phyloP scores from a whole-genome alignment of 1,140 invertebrate genomes.

The Cyrtorhinus lividipennis region DNA sequence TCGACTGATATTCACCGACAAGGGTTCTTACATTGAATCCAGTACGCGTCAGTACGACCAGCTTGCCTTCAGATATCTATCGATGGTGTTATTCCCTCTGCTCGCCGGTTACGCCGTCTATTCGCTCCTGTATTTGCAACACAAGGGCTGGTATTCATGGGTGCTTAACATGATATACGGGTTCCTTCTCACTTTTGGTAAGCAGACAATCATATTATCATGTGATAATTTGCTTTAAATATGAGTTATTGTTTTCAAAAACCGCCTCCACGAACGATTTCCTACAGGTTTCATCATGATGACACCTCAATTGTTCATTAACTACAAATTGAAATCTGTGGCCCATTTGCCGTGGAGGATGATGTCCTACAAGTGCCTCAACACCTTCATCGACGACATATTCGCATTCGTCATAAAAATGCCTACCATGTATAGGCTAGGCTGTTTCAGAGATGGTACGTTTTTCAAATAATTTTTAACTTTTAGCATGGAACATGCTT shows the following conservation, averaged over 20 bases:
- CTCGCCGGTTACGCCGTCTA: conserved; percentile 86
- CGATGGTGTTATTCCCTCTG: conserved; percentile 89
- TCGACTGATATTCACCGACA: conserved; percentile 69
- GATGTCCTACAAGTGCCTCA: conserved; percentile 99
- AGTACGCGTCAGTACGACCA: conserved; percentile 90
- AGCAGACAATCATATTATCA: no score
- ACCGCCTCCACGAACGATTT: no score
- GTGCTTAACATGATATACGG: conserved; percentile 93
- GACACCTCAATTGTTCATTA: conserved; percentile 98
- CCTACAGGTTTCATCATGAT: conserved; percentile 91
- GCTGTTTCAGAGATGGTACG: conserved; percentile 88
- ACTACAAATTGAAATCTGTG: conserved; percentile 97
- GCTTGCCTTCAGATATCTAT: conserved; percentile 92
- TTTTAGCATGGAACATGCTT: background rate
- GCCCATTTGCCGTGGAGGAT: conserved; percentile 98
- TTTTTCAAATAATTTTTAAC: background rate
- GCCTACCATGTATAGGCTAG: conserved; percentile 91
- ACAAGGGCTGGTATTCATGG: conserved; percentile 97
- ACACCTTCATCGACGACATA: conserved; percentile 99
- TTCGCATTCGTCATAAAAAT: conserved; percentile 99
- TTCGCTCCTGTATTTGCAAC: conserved; percentile 92
- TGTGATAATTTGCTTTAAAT: no score
- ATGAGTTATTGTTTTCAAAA: no score
- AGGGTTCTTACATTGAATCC: conserved; percentile 92
- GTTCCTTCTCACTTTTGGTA: conserved; percentile 91